Evolutionary conservation across 2,888 invertebrate genomes (phyloP), one percentile per base, ranked within the genome.

Genomic region (Tillus elongatus): DNA sequence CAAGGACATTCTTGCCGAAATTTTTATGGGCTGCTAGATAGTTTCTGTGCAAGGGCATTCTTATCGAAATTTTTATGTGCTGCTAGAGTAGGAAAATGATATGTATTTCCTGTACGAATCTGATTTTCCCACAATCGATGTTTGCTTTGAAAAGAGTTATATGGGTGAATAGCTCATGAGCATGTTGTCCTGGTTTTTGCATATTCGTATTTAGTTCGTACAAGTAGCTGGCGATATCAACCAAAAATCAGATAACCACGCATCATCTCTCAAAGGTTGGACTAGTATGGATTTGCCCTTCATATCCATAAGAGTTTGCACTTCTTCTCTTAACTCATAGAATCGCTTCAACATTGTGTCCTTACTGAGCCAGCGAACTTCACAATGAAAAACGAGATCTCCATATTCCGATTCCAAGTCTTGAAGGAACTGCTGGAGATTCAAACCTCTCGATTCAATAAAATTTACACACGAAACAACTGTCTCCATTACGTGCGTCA

Each of bases 371-470:
- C 46, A 42, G 15, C 41, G 34, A 15, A 47, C 46, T 35, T 47
- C 41, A 34, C 37, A 37, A 39, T 41, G 15, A 39, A 37, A 47
- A 38, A 40, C 15, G n/a, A 47, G 9, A 28, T 47, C 39, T 15
- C 37, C 41, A 45, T 47, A 41, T 40, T 45, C 43, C 2, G 36
- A n/a, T 35, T 41, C 37, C 15, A 47, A 28, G 11, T 44, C 39
- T 10, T 38, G 10, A 33, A 47, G 30, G 39, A 53, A 50, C 40
- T 50, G 47, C 10, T 46, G 41, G 41, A 50, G 50, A 42, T 51
- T 47, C 40, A 51, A 40, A 34, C 41, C 42, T 40, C 43, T 39
- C 15, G 46, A 46, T 41, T 40, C 37, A 33, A 52, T 48, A 37
- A 48, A 46, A 45, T 51, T 45, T 12, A 51, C 37, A 36, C 31